A percentile compares a stretch with the other conserved stretches of the same genome.
Conservation (phyloP, 2,113 vertebrate genomes). For the Hyaena hyaena region DNA sequence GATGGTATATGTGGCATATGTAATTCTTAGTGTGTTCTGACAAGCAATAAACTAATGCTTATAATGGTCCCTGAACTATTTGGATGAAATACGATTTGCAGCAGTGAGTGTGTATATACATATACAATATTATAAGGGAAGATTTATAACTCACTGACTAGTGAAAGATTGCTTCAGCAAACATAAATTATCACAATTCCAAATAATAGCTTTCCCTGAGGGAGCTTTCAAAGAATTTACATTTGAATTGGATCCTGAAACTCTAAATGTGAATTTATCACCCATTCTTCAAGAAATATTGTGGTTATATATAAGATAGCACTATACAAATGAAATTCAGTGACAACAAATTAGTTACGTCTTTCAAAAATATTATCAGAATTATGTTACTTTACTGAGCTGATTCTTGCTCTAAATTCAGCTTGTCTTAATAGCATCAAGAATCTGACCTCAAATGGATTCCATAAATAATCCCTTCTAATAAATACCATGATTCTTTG, state of each 20-base stretch:
- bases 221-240: conserved; percentile 39
- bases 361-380: conserved; percentile 48
- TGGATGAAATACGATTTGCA: not conserved
- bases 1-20: not conserved
- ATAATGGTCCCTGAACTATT: not conserved
- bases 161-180: conserved; percentile 60
- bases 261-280: conserved; percentile 50
- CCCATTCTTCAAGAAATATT: conserved; percentile 37
- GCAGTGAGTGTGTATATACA: not conserved
- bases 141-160: not conserved
- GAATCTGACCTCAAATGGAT: conserved; percentile 31
- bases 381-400: not conserved
- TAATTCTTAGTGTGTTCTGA: conserved; percentile 39
- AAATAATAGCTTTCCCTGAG: conserved; percentile 28
- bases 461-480: conserved; percentile 56
- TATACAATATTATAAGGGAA: not conserved
- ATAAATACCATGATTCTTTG: conserved; percentile 7
- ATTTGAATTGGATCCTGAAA: conserved; percentile 66
- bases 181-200: not conserved
- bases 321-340: conserved; percentile 41
- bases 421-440: not conserved
- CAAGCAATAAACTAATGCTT: conserved; percentile 22
- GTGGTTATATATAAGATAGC: not conserved
- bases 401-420: conserved; percentile 50
- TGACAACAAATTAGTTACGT: conserved; percentile 23